Evolutionary conservation across 2,888 invertebrate genomes (phyloP).

Genomic region (Endotricha flammealis): DNA sequence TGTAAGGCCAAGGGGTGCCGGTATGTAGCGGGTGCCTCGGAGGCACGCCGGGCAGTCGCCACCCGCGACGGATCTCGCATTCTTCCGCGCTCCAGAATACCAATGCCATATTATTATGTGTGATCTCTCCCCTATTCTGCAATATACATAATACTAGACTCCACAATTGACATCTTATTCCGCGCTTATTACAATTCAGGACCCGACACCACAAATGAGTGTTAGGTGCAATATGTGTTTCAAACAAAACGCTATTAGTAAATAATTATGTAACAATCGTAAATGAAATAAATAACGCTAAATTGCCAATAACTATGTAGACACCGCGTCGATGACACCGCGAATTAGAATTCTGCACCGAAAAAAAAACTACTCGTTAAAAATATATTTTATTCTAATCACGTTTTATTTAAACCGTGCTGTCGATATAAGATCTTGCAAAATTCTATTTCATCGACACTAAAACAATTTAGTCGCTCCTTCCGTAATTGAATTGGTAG

Average conservation of each 20-base stretch:
- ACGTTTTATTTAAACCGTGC: conserved; percentile 7
- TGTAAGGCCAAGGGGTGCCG: no score
- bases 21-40: conserved; percentile 11
- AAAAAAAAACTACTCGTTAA: no score
- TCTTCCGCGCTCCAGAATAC: conserved; percentile 67
- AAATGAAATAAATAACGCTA: no score
- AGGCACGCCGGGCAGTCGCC: conserved; percentile 55
- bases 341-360: no score
- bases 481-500: conserved; percentile 53
- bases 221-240: no score
- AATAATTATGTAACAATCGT: no score
- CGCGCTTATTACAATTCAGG: conserved; percentile 42
- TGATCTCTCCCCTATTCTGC: conserved; percentile 62
- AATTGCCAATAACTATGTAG: no score
- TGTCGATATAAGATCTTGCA: conserved; percentile 18
- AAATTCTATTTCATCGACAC: conserved; percentile 39
- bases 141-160: conserved; percentile 45
- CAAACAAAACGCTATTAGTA: no score
- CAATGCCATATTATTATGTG: conserved; percentile 74
- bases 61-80: conserved; percentile 61
- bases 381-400: conserved; percentile 5
- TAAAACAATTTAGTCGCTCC: conserved; percentile 67
- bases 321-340: no score
- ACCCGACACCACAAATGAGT: no score
- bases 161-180: conserved; percentile 55